Evolutionary conservation across 1,140 invertebrate genomes (phyloP), one percentile per base, ranked within the genome.

Genomic region (Eufriesea mexicana): DNA sequence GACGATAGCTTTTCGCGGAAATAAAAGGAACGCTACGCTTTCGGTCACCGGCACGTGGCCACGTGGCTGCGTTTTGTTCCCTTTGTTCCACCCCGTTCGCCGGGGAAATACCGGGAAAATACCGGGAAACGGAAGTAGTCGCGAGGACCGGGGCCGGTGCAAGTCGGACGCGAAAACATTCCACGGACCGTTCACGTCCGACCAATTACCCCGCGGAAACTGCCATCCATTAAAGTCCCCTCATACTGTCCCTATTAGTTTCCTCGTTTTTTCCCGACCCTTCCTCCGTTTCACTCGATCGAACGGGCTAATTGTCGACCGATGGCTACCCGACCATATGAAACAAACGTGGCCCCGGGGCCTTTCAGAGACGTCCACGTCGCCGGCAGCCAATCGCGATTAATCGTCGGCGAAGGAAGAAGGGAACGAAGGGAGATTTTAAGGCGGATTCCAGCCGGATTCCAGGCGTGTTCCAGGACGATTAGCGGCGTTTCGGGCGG

Each of bases 271-370:
- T n/a, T 1, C 47, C 47, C 5, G 5, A 16, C 9, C 18, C 57
- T 45, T 47, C 42, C 35, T 16, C 47, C 62, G 66, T 67, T 81
- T 81, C 61, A 16, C 55, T 61, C 57, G 67, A 64, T 57, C 77
- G 86, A 70, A 83, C 79, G 84, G 54, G 62, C 88, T 89, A 85
- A 88, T 89, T 83, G 80, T 84, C 49, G 83, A 80, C 86, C 78
- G 84, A 89, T 86, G 81, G 79, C 47, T 78, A 16, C 54, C 47
- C 45, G 23, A 70, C 80, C 82, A 84, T 59, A 54, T n/a, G 61
- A 51, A 25, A 9, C 20, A n/a, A 45, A 67, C 6, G 35, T 35
- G 35, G 1, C 4, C 4, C 35, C 6, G 35, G 1, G 35, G 1
- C 4, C 4, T 4, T 35, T 4, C 35, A 4, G 35, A 35, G 35